Conservation (phyloP, 2,113 vertebrate species). For the Ceyx margarethae region DNA sequence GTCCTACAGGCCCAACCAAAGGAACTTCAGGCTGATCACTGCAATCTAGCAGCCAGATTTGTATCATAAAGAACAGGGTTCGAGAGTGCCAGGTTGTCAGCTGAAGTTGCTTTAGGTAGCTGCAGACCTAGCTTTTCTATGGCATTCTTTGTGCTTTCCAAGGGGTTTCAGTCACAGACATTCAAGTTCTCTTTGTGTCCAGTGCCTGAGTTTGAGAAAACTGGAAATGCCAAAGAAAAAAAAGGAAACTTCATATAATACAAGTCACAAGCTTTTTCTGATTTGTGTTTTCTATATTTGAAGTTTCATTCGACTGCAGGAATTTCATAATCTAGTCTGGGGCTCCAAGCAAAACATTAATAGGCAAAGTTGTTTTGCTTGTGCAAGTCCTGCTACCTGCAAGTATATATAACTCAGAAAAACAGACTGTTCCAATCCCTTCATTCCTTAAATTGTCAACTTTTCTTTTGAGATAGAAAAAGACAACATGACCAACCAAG, state of each 20-base stretch:
- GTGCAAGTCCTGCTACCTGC: not conserved
- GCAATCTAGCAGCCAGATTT: not conserved
- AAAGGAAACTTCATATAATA: not conserved
- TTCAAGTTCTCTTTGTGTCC: not conserved
- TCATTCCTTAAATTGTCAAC: not conserved
- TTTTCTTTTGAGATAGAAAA: not conserved
- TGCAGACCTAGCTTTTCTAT: not conserved
- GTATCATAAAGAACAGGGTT: not conserved
- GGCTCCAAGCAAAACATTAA: constrained; percentile 16
- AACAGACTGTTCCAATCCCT: not conserved
- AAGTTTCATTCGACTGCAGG: not conserved
- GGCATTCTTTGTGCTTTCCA: not conserved
- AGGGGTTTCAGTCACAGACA: not conserved
- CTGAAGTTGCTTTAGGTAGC: not conserved
- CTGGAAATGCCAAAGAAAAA: not conserved
- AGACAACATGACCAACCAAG: not conserved
- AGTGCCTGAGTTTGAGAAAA: not conserved
- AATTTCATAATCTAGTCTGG: not conserved
- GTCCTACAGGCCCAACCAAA: not conserved
- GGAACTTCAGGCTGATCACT: not conserved
- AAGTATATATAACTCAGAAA: not conserved
- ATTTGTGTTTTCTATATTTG: not conserved
- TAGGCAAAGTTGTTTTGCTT: not conserved
- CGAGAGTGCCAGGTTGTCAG: not conserved
- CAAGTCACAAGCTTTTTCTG: not conserved